These are phyloP conservation scores for Papilio protenor DNA, from an alignment of 2,888 invertebrate species.

Conservation along the genomic window DNA sequence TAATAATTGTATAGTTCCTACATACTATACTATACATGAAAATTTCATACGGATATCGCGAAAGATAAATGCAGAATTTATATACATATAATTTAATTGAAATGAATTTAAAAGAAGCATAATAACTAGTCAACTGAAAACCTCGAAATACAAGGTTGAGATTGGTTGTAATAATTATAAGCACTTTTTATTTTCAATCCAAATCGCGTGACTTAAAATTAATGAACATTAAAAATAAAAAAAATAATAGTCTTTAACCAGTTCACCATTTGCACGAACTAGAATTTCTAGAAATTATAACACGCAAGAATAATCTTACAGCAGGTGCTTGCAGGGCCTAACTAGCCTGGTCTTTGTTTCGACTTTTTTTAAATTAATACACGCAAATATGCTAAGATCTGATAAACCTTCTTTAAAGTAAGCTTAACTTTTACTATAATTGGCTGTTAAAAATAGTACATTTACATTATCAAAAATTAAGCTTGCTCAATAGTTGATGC, in stretches of 20 bases:
- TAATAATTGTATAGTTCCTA: neutral
- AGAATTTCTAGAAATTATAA: constrained; percentile 38
- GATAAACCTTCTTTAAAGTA: neutral
- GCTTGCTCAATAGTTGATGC: neutral
- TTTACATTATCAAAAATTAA: neutral
- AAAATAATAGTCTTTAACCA: constrained; percentile 33
- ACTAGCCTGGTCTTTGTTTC: constrained; percentile 12
- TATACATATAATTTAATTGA: too few relatives aligned
- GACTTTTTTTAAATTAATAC: neutral
- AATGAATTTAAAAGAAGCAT: neutral
- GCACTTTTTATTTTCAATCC: constrained; percentile 6
- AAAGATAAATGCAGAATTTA: too few relatives aligned
- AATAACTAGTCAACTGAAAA: constrained; percentile 8
- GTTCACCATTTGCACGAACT: constrained; percentile 35
- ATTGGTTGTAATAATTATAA: constrained; percentile 27
- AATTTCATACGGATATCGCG: too few relatives aligned
- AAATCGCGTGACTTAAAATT: constrained; percentile 35
- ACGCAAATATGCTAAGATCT: neutral
- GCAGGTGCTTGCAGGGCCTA: constrained; percentile 22
- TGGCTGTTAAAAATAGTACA: neutral
- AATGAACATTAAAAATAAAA: constrained; percentile 39
- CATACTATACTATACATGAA: too few relatives aligned
- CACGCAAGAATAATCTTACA: constrained; percentile 40
- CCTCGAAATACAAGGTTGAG: neutral
- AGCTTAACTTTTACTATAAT: too few relatives aligned